Conservation (phyloP, 2,888 invertebrate genomes). For the Drosophila atripex region DNA sequence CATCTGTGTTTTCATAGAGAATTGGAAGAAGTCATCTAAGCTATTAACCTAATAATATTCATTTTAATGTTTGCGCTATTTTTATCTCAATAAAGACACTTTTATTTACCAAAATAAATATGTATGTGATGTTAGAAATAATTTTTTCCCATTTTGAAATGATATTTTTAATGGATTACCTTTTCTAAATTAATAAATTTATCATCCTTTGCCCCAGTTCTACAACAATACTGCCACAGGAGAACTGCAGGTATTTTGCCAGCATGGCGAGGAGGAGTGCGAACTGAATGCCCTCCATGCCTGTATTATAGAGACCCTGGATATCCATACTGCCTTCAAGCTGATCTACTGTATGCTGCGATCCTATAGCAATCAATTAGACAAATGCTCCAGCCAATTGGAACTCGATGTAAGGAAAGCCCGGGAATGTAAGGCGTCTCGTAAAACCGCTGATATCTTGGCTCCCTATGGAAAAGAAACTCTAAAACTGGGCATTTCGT, state of each 20-base stretch:
- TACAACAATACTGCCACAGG: constrained; percentile 68
- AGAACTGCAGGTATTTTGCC: constrained; percentile 71
- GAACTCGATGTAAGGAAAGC: constrained; percentile 68
- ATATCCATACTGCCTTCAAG: constrained; percentile 62
- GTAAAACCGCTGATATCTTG: constrained; percentile 75
- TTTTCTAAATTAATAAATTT: neutral
- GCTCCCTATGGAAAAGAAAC: constrained; percentile 79
- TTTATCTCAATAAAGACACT: neutral
- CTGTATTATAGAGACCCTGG: constrained; percentile 80
- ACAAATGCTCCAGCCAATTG: constrained; percentile 68
- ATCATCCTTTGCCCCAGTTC: constrained; percentile 40
- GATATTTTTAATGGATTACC: neutral
- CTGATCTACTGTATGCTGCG: constrained; percentile 81
- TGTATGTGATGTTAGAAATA: neutral
- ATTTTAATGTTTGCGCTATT: neutral
- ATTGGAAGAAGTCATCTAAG: neutral
- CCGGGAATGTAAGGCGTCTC: constrained; percentile 67
- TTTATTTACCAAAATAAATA: neutral
- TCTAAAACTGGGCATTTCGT: constrained; percentile 71
- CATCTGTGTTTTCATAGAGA: neutral
- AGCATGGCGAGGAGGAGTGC: constrained; percentile 81
- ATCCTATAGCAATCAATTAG: constrained; percentile 57
- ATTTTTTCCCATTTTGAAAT: neutral
- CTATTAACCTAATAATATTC: neutral
- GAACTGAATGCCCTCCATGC: constrained; percentile 82